Percentiles rank a stretch among this genome's conserved stretches.
Evolutionary conservation across 2,797 vertebrate species (phyloP).

Genomic region (Peromyscus attwateri): DNA sequence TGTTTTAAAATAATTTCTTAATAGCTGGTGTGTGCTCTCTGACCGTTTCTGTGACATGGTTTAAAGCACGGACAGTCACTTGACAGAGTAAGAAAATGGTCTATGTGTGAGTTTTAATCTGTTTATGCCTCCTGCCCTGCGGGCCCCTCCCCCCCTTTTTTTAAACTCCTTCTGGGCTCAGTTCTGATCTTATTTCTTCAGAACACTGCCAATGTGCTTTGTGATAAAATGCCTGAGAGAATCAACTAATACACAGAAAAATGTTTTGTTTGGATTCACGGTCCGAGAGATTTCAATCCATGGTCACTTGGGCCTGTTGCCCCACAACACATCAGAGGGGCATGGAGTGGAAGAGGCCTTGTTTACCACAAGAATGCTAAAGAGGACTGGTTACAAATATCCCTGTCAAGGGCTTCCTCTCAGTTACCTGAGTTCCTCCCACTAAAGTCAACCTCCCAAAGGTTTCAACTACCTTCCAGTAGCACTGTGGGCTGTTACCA

Average conservation of each 20-base stretch:
- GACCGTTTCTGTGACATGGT: background rate
- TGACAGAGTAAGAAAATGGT: background rate
- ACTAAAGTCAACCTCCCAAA: background rate
- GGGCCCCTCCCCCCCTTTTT: no score
- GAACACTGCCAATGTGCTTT: background rate
- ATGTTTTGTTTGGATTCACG: background rate
- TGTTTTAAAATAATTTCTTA: background rate
- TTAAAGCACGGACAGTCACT: background rate
- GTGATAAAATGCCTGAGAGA: background rate
- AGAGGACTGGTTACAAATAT: background rate
- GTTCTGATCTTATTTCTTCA: background rate
- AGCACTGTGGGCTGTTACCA: background rate
- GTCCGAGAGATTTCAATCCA: background rate
- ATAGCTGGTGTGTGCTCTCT: background rate
- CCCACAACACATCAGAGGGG: background rate
- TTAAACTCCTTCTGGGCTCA: background rate
- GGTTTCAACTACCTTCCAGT: background rate
- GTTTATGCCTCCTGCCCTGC: background rate
- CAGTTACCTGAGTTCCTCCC: background rate
- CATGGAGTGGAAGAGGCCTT: background rate
- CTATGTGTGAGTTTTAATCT: background rate
- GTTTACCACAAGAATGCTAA: no score
- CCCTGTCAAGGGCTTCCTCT: background rate
- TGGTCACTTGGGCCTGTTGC: background rate
- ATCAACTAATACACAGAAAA: background rate